Base-by-base conservation (phyloP, 2,888 invertebrate genomes). In the Noctua janthina region DNA sequence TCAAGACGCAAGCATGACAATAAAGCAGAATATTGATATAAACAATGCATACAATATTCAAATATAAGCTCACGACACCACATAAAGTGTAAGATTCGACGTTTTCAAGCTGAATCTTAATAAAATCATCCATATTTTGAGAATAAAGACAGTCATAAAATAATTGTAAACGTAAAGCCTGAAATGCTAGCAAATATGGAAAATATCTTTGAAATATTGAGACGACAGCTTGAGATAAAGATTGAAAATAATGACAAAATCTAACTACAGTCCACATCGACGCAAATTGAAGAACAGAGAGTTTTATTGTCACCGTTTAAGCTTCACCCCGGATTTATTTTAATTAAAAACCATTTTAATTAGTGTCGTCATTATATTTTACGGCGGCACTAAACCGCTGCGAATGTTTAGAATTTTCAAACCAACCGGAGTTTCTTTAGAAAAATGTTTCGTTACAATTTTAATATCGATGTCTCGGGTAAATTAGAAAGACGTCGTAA, bases 261-360 rank as follows among this genome's bases (percentile, higher is more conserved):
- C 92, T 92, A 93, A 88, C 93, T 94, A 93, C 92, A 72, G 43
- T 79, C 76, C 87, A 93, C 93, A 91, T 89, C 78, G 89, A 91
- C 85, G 87, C 82, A 91, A 89, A 86, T 90, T 89, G 70, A 86
- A 87, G 81, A 79, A 84, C 74, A 86, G 78, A 90, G 85, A 76
- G 82, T 83, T 88, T 82, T 80, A 84, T 51, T 78, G 87, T 87
- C 88, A 86, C 74, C 87, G 89, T 90, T 91, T 89, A 91, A 89
- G 90, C 85, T 89, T 89, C 92, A 92, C 93, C 92, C 92, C 83
- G 87, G 76, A 81, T 87, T 88, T 89, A 79, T 85, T 88, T 89
- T 89, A 88, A 90, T 88, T 88, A 89, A 89, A 85, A 84, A 86
- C 66, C 74, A 70, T 77, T 84, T 72, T 76, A 83, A 82, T 88